Evolutionary conservation across 2,797 vertebrate species (phyloP).

Genomic region (Hipposideros larvatus): DNA sequence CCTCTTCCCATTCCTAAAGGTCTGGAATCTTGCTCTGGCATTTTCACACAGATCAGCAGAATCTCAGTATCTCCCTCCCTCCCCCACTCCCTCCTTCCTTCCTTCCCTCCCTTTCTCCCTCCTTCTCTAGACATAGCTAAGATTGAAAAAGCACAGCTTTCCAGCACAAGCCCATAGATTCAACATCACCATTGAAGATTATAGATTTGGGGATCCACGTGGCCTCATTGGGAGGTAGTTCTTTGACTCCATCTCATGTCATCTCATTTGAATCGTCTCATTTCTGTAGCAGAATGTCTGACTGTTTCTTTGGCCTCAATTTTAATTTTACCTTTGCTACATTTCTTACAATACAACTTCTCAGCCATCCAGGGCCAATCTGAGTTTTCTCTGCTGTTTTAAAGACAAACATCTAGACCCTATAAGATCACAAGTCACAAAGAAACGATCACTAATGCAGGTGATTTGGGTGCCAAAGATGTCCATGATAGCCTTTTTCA

Average conservation of each 20-base stretch:
- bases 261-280: neutral
- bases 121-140: neutral
- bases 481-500: neutral
- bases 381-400: neutral
- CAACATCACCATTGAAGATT: neutral
- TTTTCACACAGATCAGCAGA: constrained; percentile 76
- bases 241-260: constrained; percentile 27
- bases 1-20: constrained; percentile 76
- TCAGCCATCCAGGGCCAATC: neutral
- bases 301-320: neutral
- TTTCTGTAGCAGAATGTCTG: neutral
- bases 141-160: neutral
- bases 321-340: constrained; percentile 8
- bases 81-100: too few relatives aligned
- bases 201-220: neutral
- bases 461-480: neutral
- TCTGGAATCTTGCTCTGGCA: constrained; percentile 50
- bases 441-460: neutral
- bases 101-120: neutral
- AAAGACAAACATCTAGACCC: neutral
- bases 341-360: neutral
- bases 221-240: neutral
- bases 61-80: neutral
- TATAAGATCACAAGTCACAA: neutral
- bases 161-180: neutral